Conservation (phyloP, 2,888 invertebrate genomes). For the Scelioninae gen. 2 region DNA sequence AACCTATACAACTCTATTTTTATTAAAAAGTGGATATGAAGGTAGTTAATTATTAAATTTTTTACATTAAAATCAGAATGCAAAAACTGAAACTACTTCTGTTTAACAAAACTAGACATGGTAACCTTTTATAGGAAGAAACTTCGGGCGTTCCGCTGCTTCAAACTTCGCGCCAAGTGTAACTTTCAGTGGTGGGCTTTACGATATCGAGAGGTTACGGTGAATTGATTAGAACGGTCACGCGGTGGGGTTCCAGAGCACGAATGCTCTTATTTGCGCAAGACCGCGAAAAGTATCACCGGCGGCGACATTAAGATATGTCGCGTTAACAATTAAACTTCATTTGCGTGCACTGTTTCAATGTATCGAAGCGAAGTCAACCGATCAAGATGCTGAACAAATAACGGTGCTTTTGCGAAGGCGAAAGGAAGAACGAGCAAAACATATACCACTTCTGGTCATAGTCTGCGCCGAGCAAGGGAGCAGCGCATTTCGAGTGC, state of each 20-base stretch:
- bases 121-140: too few species aligned
- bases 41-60: too few species aligned
- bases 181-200: slow-evolving; percentile 19
- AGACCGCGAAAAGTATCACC: slow-evolving; percentile 7
- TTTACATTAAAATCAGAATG: too few species aligned
- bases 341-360: slow-evolving; percentile 6
- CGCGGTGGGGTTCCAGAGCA: slow-evolving; percentile 13
- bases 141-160: neutral
- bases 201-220: slow-evolving; percentile 32
- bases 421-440: slow-evolving; percentile 50
- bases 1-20: too few species aligned
- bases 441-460: slow-evolving; percentile 10
- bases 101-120: too few species aligned
- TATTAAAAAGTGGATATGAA: too few species aligned
- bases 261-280: slow-evolving; percentile 37
- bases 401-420: slow-evolving; percentile 38
- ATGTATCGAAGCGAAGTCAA: slow-evolving; percentile 2
- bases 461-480: slow-evolving; percentile 17
- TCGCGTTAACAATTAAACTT: slow-evolving; percentile 12
- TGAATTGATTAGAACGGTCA: slow-evolving; percentile 42
- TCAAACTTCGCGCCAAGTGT: slow-evolving; percentile 22
- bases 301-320: slow-evolving; percentile 2
- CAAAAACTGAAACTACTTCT: too few species aligned
- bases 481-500: slow-evolving; percentile 41
- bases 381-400: slow-evolving; percentile 19